Evolutionary conservation across 1,140 invertebrate species (phyloP), one percentile per base, ranked within the genome.

Genomic region (Penaeus indicus): DNA sequence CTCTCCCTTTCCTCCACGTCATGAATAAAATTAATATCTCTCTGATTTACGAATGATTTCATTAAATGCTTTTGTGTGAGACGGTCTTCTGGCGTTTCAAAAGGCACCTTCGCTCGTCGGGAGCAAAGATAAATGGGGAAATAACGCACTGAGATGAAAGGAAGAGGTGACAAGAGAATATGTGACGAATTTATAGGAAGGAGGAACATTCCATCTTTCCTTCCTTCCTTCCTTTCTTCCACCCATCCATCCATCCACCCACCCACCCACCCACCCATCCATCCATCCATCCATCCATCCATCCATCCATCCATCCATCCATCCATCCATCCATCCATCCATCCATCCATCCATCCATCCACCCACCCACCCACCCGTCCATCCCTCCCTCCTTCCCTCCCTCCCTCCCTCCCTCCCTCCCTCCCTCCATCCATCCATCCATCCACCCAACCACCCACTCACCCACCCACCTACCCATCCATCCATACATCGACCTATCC

Each of bases 331-430:
- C n/a, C n/a, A n/a, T n/a, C n/a, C n/a, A n/a, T n/a, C n/a, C n/a
- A n/a, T n/a, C n/a, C n/a, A n/a, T n/a, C n/a, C n/a, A n/a, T n/a
- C n/a, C n/a, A n/a, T n/a, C n/a, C n/a, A n/a, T n/a, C n/a, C n/a
- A n/a, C n/a, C n/a, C n/a, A n/a, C n/a, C 25, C 22, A 19, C 21
- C 69, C 27, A 10, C 19, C 18, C 27, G 42, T 16, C 25, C 25
- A 21, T 25, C 21, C 38, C 7, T 32, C 13, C 38, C n/a, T 81
- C 79, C 11, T n/a, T 22, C 25, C n/a, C 25, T 22, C 54, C n/a
- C 69, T 64, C 63, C n/a, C 63, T 64, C 63, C n/a, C 63, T 64
- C 63, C n/a, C 72, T 75, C 72, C n/a, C n/a, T n/a, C 72, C 42
- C 72, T n/a, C n/a, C n/a, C 72, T 80, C 78, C 22, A 69, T 69